Evolutionary conservation across 2,888 invertebrate genomes (phyloP), one percentile per base, ranked within the genome.

Genomic region (Cephus pygmeus): DNA sequence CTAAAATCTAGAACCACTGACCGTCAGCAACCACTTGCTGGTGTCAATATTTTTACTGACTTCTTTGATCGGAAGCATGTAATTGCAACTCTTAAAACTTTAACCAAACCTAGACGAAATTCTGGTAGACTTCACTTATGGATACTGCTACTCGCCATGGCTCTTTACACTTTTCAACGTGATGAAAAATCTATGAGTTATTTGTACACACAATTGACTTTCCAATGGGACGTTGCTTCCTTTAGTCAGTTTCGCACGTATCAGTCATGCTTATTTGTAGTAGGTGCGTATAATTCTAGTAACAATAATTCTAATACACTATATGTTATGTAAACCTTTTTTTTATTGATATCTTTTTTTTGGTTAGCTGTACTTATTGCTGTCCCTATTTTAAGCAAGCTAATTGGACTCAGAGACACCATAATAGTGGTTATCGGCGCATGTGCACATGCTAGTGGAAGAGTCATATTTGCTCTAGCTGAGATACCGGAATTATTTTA

Each of bases 161-260:
- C 94, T 0, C 92, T 96, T 75, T 97, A 97, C 85, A 96, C 96
- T 75, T 97, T 96, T 88, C 96, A 97, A 90, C 93, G 97, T 88
- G 97, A 97, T 88, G 97, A 97, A 87, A 95, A 94, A 82, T 94
- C 94, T 33, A 95, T 96, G 87, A 93, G 95, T 87, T 96, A 95
- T 84, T 90, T 97, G 75, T 97, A 96, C 88, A 95, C 96, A 0
- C 94, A 94, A 76, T 92, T 94, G 68, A 95, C 95, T 69, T 95
- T 97, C 86, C 90, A 94, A 78, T 97, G 97, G 97, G 93, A 94
- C 73, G 92, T 95, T 1, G 91, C 93, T 0, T 92, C 93, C 15
- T 96, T 94, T 88, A 97, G 97, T 86, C 92, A 94, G 82, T 97
- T 96, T 85, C 93, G 94, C 85, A 96, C 96, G 0, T 95, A 95